Percentiles rank a stretch among this genome's conserved stretches.
These are phyloP conservation scores for Formicarius rufipectus DNA, from an alignment of 2,113 vertebrate species.

Conservation along the genomic window DNA sequence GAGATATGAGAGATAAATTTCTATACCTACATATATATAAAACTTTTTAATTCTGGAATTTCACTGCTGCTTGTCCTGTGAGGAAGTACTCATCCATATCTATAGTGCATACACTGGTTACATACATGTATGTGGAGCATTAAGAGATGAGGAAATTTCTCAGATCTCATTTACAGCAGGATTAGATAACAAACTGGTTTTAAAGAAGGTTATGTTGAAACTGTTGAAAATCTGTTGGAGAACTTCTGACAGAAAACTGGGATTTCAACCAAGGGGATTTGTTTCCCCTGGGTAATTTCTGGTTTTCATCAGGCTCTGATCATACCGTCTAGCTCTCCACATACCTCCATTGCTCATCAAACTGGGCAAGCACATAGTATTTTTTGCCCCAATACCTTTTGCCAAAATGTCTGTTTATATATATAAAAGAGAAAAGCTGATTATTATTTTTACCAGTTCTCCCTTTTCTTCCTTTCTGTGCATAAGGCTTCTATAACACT, in stretches of 20 bases:
- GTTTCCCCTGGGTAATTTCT: not conserved
- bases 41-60: not conserved
- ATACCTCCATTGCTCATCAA: not conserved
- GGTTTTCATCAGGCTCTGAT: constrained; percentile 24
- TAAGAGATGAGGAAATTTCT: not conserved
- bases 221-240: not conserved
- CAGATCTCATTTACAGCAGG: not conserved
- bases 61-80: not conserved
- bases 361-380: not conserved
- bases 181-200: not conserved
- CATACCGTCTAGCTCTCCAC: not conserved
- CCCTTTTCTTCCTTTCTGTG: not conserved
- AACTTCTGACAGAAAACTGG: not conserved
- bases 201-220: not conserved
- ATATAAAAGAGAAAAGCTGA: not conserved
- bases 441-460: not conserved
- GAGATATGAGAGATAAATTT: not conserved
- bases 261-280: constrained; percentile 1
- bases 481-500: not conserved
- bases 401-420: not conserved
- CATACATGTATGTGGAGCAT: not conserved
- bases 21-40: not conserved
- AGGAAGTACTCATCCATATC: not conserved
- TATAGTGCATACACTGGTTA: not conserved
- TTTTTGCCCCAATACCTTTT: not conserved